phyloP scores from a whole-genome alignment of 64 coral and sea anemone species.

The Actinia equina region DNA sequence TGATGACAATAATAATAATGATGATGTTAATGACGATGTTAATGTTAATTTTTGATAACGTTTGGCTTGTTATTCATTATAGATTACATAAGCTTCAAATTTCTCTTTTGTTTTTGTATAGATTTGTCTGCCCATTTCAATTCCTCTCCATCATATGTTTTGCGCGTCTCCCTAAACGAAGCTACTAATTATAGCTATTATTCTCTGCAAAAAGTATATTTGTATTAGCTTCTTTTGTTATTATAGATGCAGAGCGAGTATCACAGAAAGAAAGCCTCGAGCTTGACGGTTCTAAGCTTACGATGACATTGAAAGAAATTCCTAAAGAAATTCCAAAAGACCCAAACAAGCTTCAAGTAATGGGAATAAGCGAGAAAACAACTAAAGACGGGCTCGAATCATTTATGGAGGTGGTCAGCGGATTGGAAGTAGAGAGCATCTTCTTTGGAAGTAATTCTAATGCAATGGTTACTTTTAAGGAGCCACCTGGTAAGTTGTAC shows the following conservation, averaged over 20 bases:
- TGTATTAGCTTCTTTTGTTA: too few species aligned
- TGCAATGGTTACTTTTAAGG: slow-evolving; percentile 30
- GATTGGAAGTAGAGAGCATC: slow-evolving; percentile 26
- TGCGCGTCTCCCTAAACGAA: too few species aligned
- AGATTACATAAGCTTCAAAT: too few species aligned
- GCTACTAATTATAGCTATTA: too few species aligned
- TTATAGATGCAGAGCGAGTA: slow-evolving; percentile 28
- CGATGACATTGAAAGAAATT: slow-evolving; percentile 1
- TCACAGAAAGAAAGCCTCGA: not conserved
- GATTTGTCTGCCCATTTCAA: too few species aligned
- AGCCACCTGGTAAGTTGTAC: slow-evolving; percentile 49
- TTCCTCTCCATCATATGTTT: too few species aligned
- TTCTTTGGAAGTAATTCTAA: slow-evolving; percentile 24
- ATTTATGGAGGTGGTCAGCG: slow-evolving; percentile 47
- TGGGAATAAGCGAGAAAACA: slow-evolving; percentile 32
- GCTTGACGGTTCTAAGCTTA: not conserved
- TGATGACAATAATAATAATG: too few species aligned
- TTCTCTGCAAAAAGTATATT: too few species aligned
- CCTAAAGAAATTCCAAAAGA: slow-evolving; percentile 48
- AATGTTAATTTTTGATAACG: too few species aligned
- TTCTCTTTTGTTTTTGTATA: too few species aligned
- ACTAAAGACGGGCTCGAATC: slow-evolving; percentile 28
- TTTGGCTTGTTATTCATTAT: too few species aligned
- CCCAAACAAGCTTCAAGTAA: slow-evolving; percentile 35
- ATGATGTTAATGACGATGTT: too few species aligned